These are phyloP conservation scores for Drosophila sproati DNA, from an alignment of 1,140 invertebrate genomes.

Conservation along the genomic window DNA sequence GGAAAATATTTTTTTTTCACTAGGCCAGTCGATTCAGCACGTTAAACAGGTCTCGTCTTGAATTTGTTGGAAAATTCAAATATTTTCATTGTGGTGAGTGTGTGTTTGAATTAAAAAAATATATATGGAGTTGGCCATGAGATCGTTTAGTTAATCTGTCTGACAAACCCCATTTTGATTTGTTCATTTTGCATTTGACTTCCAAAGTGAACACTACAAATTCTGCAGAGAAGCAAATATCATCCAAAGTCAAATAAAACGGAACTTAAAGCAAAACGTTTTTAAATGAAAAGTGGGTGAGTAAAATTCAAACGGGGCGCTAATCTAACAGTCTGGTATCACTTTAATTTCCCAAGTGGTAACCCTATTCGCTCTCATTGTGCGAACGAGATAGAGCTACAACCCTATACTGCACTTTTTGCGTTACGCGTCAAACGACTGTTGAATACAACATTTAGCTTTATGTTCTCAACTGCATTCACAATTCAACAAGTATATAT, in stretches of 20 bases:
- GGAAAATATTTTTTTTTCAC: neutral
- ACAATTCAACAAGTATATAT: neutral
- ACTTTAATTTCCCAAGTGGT: neutral
- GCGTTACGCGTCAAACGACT: slow-evolving; percentile 12
- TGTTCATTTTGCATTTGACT: slow-evolving; percentile 35
- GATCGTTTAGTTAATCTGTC: neutral
- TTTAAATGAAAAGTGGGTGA: slow-evolving; percentile 22
- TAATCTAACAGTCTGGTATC: neutral
- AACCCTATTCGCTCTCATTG: neutral
- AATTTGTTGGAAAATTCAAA: slow-evolving; percentile 41
- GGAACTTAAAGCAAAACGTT: slow-evolving; percentile 3
- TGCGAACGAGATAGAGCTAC: slow-evolving; percentile 24
- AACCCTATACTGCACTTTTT: slow-evolving; percentile 4
- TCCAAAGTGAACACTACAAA: slow-evolving; percentile 24
- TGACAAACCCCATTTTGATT: neutral
- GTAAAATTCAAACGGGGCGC: slow-evolving; percentile 14
- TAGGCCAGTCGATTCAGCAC: slow-evolving; percentile 49
- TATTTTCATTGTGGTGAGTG: slow-evolving; percentile 46
- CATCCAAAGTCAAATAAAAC: slow-evolving; percentile 10
- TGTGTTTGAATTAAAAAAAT: slow-evolving; percentile 8
- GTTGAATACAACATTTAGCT: too few relatives aligned
- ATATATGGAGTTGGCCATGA: slow-evolving; percentile 21
- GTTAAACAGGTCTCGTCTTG: slow-evolving; percentile 51
- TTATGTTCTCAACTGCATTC: neutral
- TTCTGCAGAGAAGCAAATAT: slow-evolving; percentile 14